Percentiles rank a stretch among this genome's conserved stretches.
These are phyloP conservation scores for Crotalus viridis DNA, from an alignment of 2,113 vertebrate genomes.

Conservation along the genomic window DNA sequence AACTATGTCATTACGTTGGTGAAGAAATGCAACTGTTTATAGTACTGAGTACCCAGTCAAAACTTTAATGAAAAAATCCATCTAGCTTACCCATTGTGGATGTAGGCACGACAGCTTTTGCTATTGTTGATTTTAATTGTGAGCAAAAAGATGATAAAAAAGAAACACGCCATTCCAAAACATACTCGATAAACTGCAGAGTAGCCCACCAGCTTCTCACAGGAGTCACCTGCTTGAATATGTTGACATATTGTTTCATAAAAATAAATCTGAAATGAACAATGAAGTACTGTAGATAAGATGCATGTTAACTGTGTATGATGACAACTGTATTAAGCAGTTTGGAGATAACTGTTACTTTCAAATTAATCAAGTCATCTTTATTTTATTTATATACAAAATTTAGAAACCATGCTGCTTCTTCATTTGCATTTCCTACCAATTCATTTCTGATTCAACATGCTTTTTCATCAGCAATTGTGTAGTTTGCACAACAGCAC, in stretches of 20 bases:
- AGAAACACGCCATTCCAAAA: slow-evolving; percentile 98
- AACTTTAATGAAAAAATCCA: neutral
- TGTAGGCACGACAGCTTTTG: slow-evolving; percentile 84
- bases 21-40: neutral
- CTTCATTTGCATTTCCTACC: neutral
- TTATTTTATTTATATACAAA: neutral
- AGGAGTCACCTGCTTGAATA: slow-evolving; percentile 85
- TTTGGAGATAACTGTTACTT: neutral
- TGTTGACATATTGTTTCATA: slow-evolving; percentile 81
- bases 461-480: neutral
- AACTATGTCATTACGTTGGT: neutral
- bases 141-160: slow-evolving; percentile 85
- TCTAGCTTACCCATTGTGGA: slow-evolving; percentile 90
- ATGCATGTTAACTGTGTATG: neutral
- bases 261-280: slow-evolving; percentile 82
- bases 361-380: too few species aligned
- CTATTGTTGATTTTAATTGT: slow-evolving; percentile 86
- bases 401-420: neutral
- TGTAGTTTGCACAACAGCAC: neutral
- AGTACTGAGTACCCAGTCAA: neutral
- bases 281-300: neutral
- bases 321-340: neutral
- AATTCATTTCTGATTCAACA: neutral
- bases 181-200: slow-evolving; percentile 94
- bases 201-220: slow-evolving; percentile 89